Base-by-base conservation (phyloP, 2,113 vertebrate genomes). In the Dicrurus megarhynchus region DNA sequence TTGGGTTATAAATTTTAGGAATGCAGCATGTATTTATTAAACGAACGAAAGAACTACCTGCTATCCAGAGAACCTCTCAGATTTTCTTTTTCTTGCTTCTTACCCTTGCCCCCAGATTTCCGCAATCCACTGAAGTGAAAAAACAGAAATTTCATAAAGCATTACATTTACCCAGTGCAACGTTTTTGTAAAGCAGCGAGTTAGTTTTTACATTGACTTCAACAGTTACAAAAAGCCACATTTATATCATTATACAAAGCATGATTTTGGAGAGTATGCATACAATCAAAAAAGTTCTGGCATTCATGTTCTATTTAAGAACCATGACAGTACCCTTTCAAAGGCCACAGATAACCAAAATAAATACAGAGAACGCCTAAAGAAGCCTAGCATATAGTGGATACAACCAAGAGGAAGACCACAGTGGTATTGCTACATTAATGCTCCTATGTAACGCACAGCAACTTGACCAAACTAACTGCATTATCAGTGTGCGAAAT, bases 51-150 rank as follows among this genome's bases (percentile, higher is more conserved):
- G 13, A 79, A 76, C 5, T 98, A 99, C 99, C 99, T 99, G 98
- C 99, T 99, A 89, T 99, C 99, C 95, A 99, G 95, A 82, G 99
- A 99, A 21, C 97, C 95, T 93, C 99, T 98, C 47, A 97, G 93
- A 13, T 97, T 97, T 85, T 99, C 99, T 96, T 99, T 99, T 80
- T 99, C 98, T 18, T 98, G 98, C 95, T 99, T 99, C 94, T 98
- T 99, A 32, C 99, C 99, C 97, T 99, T 99, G 52, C 99, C 99
- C 8, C 99, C 99, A 49, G 99, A 99, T 94, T 99, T 99, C 74
- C 99, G 96, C 35, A 99, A 98, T 69, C 99, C 99, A 42, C 99
- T 99, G 92, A 86, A 95, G 30, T 26, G 61, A 90, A 90, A 91
- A 91, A 80, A 16, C 30, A 44, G 7, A 42, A 6, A 55, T 80